A percentile compares a stretch with the other conserved stretches of the same genome.
phyloP scores from a whole-genome alignment of 2,797 vertebrate genomes.

The Xenopus petersii region DNA sequence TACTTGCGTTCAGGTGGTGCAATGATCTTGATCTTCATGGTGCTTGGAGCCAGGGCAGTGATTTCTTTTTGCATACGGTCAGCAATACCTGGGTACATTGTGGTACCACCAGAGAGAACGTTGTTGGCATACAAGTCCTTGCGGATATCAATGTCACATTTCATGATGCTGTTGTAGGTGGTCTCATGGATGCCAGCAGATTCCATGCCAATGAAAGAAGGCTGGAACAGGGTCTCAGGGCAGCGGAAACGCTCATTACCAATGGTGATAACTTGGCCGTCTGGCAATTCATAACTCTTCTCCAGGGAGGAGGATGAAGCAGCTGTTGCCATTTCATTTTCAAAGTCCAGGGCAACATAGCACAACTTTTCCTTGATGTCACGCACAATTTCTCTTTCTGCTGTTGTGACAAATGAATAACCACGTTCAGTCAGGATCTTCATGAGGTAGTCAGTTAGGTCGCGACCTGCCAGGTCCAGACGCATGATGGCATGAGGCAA shows the following conservation, averaged over 20 bases:
- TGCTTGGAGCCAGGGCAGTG: conserved; percentile 88
- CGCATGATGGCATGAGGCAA: conserved; percentile 58
- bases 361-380: conserved; percentile 48
- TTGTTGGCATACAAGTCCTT: conserved; percentile 94
- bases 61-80: conserved; percentile 96
- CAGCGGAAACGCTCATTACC: conserved; percentile 78
- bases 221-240: conserved; percentile 77
- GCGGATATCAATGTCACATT: conserved; percentile 82
- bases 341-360: conserved; percentile 77
- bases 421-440: conserved; percentile 66
- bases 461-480: conserved; percentile 58
- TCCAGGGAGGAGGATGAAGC: conserved; percentile 76
- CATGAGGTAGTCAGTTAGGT: conserved; percentile 63
- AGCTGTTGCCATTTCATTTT: conserved; percentile 80
- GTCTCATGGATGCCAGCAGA: conserved; percentile 74
- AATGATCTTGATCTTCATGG: conserved; percentile 93
- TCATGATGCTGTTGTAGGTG: conserved; percentile 57
- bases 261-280: conserved; percentile 81
- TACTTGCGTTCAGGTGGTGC: conserved; percentile 80
- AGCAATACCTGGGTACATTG: conserved; percentile 93
- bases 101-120: conserved; percentile 87
- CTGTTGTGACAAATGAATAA: conserved; percentile 65
- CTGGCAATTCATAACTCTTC: conserved; percentile 78
- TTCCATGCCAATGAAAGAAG: conserved; percentile 78
- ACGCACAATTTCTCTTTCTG: conserved; percentile 60